Conservation (phyloP, 2,888 invertebrate genomes). For the Eucera pruinosa region DNA sequence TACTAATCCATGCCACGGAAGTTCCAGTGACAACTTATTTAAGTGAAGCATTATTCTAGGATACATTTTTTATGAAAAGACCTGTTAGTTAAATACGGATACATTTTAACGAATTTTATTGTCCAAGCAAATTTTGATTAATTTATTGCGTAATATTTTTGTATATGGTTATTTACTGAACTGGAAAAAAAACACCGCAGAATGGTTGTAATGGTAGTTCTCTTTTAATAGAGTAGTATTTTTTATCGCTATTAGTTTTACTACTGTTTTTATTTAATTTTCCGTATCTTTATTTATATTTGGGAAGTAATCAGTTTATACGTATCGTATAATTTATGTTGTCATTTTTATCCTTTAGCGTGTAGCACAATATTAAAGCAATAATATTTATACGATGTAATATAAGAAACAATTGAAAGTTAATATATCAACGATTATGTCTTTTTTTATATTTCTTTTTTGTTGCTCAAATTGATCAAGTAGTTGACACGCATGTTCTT, state of each 20-base stretch:
- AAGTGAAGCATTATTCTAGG: background rate
- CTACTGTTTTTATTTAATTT: conserved; percentile 2
- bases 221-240: conserved; percentile 27
- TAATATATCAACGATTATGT: background rate
- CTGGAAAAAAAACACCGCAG: background rate
- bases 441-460: conserved; percentile 14
- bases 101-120: conserved; percentile 4
- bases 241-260: background rate
- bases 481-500: conserved; percentile 58
- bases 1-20: background rate
- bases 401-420: background rate
- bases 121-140: background rate
- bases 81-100: background rate
- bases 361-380: conserved; percentile 19
- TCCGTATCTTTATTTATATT: conserved; percentile 2
- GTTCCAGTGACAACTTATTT: background rate
- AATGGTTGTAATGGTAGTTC: conserved; percentile 35
- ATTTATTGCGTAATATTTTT: conserved; percentile 12
- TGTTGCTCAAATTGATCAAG: conserved; percentile 28
- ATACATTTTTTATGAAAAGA: background rate
- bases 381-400: conserved; percentile 26
- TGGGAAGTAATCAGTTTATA: background rate
- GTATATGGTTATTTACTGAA: conserved; percentile 36
- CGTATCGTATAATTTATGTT: conserved; percentile 6
- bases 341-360: background rate